Conservation (phyloP, 2,888 invertebrate species). For the Neoitamus cyanurus region DNA sequence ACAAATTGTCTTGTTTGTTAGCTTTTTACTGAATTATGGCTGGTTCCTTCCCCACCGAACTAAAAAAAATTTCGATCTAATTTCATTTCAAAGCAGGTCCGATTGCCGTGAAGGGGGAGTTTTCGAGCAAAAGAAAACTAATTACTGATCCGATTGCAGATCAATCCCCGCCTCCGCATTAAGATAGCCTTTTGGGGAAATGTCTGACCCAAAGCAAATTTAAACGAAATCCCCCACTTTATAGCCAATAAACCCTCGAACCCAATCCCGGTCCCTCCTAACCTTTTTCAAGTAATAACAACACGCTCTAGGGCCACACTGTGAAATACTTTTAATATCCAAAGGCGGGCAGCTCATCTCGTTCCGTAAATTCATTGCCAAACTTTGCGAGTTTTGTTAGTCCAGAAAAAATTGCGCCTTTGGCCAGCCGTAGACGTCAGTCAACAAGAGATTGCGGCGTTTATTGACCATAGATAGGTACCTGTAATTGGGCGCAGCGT, state of each 20-base stretch:
- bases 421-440: background rate
- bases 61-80: too few species aligned
- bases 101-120: too few species aligned
- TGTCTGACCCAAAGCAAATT: background rate
- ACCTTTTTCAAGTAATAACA: background rate
- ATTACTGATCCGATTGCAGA: background rate
- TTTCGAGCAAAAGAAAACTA: background rate
- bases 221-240: background rate
- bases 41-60: too few species aligned
- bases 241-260: background rate
- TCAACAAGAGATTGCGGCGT: background rate
- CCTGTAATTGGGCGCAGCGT: background rate
- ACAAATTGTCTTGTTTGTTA: too few species aligned
- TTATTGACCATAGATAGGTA: background rate
- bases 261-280: background rate
- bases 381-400: background rate
- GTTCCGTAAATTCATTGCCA: background rate
- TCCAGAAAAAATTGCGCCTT: background rate
- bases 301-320: background rate
- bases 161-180: background rate
- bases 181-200: background rate
- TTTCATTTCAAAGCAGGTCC: too few species aligned
- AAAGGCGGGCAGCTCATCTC: background rate
- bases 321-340: background rate
- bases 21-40: too few species aligned